Evolutionary conservation across 2,888 invertebrate species (phyloP).

Genomic region (Hesperia comma): DNA sequence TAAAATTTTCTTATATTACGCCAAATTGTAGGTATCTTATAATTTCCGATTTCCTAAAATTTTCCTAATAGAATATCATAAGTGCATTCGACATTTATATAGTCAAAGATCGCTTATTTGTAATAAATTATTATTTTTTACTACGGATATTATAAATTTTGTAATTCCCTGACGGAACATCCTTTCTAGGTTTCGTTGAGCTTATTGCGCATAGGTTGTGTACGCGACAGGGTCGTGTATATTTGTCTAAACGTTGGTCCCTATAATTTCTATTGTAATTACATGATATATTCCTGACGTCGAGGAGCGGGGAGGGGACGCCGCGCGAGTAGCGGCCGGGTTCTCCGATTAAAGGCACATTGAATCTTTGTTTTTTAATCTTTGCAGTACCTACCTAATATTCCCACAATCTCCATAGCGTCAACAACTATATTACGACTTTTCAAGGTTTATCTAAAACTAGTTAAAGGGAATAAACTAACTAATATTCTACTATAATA

Average conservation of each 20-base stretch:
- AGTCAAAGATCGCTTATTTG: conserved; percentile 25
- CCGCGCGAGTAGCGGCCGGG: conserved; percentile 72
- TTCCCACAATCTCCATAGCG: conserved; percentile 57
- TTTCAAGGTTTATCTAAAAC: conserved; percentile 71
- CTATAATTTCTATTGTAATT: conserved; percentile 81
- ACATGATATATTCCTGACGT: conserved; percentile 59
- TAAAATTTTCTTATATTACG: conserved; percentile 25
- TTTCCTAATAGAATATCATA: conserved; percentile 35
- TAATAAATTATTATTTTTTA: conserved; percentile 35
- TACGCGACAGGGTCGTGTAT: conserved; percentile 72
- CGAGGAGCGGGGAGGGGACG: conserved; percentile 59
- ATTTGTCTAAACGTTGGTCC: conserved; percentile 84
- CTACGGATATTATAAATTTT: conserved; percentile 47
- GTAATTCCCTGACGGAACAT: conserved; percentile 46
- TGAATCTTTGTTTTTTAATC: conserved; percentile 66
- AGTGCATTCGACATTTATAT: conserved; percentile 25
- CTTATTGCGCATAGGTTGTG: conserved; percentile 62
- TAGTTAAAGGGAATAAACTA: conserved; percentile 61
- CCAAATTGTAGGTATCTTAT: conserved; percentile 26
- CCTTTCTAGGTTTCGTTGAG: conserved; percentile 57
- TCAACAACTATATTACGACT: conserved; percentile 59
- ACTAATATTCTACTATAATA: conserved; percentile 47
- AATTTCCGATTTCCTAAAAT: conserved; percentile 30
- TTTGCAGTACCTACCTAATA: conserved; percentile 68
- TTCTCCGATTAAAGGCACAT: conserved; percentile 83